Evolutionary conservation across 2,113 vertebrate species (phyloP), one percentile per base, ranked within the genome.

Genomic region (Brienomyrus brachyistius): DNA sequence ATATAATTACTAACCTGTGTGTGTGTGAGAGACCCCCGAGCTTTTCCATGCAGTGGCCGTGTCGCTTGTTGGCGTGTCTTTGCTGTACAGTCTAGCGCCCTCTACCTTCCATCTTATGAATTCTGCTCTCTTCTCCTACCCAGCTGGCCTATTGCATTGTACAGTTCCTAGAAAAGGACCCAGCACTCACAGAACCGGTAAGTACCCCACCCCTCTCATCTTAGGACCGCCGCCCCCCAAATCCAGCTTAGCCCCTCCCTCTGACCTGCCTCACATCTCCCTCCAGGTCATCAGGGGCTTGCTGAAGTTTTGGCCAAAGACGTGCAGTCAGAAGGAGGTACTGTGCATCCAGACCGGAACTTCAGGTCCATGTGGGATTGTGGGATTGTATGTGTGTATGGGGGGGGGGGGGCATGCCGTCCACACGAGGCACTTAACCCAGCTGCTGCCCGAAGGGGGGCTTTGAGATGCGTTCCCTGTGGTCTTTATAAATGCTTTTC

Each of bases 101-200:
- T 51, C 23, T 77, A 43, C 3, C 23, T 8, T 56, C 15, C 23
- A 23, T 13, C 62, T 70, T 15, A 56, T 21, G 40, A 8, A 8
- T 50, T 77, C 13, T 86, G 27, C 88, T 6, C 89, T 88, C 27
- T 77, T 84, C 40, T 62, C 90, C 86, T 90, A 91, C 94, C 88
- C 94, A 99, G 98, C 95, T 99, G 97, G 98, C 98, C 0, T 99
- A 99, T 97, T 99, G 98, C 95, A 99, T 99, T 98, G 98, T 99
- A 97, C 98, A 99, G 94, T 99, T 99, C 96, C 96, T 99, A 96
- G 98, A 99, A 97, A 99, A 99, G 96, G 98, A 99, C 93, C 98
- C 98, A 90, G 97, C 98, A 91, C 97, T 99, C 96, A 99, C 98
- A 96, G 98, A 99, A 96, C 97, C 98, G 89, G 98, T 99, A 95